Evolutionary conservation across 2,888 invertebrate genomes (phyloP).

Genomic region (Troides aeacus): DNA sequence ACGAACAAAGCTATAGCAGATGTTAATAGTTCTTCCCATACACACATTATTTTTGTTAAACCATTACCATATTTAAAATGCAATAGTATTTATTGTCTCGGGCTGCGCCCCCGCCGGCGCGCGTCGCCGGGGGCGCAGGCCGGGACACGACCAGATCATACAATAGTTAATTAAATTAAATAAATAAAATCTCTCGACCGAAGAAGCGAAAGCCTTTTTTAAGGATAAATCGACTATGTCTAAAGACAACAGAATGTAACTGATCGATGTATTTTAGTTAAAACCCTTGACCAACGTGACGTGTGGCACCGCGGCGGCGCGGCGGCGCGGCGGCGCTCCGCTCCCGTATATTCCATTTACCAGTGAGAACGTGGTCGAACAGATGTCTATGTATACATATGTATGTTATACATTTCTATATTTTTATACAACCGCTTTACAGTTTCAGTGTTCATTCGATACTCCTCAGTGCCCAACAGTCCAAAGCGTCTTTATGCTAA

Average conservation of each 20-base stretch:
- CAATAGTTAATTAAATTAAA: conserved; percentile 73
- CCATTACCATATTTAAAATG: conserved; percentile 77
- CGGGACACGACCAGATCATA: conserved; percentile 53
- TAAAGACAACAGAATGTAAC: conserved; percentile 33
- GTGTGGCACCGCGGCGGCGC: too few species aligned
- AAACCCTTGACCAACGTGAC: neutral
- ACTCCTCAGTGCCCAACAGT: conserved; percentile 13
- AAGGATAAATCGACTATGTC: conserved; percentile 62
- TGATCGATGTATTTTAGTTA: neutral
- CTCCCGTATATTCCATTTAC: too few species aligned
- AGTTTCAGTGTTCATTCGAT: neutral
- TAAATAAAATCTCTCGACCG: conserved; percentile 69
- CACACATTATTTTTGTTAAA: conserved; percentile 74
- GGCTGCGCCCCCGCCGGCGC: too few species aligned
- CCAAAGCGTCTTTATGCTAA: conserved; percentile 37
- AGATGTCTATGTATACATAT: neutral
- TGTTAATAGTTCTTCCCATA: conserved; percentile 77
- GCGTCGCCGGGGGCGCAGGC: neutral
- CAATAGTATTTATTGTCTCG: conserved; percentile 65
- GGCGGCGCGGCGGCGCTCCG: too few species aligned
- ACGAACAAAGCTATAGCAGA: conserved; percentile 69
- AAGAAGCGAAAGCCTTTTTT: conserved; percentile 50
- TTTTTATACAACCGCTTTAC: neutral
- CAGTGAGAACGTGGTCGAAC: neutral
- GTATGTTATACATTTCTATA: neutral